phyloP scores from a whole-genome alignment of 2,113 vertebrate genomes.

The Rhinoderma darwinii region DNA sequence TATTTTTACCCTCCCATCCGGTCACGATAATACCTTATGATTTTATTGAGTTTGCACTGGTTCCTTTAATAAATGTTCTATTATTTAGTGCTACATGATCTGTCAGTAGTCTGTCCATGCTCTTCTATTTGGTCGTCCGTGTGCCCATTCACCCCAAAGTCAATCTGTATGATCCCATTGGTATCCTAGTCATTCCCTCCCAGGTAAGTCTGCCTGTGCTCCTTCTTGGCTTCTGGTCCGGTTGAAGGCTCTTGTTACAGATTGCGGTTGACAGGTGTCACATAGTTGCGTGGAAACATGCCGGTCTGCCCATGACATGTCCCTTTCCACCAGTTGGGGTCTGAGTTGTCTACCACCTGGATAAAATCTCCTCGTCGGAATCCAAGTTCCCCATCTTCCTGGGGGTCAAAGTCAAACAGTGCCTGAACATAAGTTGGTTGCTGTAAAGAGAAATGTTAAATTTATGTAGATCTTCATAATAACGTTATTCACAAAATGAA shows the following conservation, averaged over 20 bases:
- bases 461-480: not conserved
- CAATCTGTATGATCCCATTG: constrained; percentile 9
- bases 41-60: not conserved
- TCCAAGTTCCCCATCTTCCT: constrained; percentile 97
- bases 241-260: constrained; percentile 79
- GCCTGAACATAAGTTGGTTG: constrained; percentile 94
- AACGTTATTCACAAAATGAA: not conserved
- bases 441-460: constrained; percentile 66
- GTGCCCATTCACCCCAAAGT: constrained; percentile 30
- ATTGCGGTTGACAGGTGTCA: constrained; percentile 95
- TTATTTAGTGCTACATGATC: constrained; percentile 1
- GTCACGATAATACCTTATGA: not conserved
- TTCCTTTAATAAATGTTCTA: constrained; percentile 12
- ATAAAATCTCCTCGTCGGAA: constrained; percentile 98
- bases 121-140: constrained; percentile 31
- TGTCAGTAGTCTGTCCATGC: constrained; percentile 37
- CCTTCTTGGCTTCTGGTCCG: constrained; percentile 65
- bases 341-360: constrained; percentile 99
- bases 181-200: constrained; percentile 61
- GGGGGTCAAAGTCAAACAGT: constrained; percentile 98
- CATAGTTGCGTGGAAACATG: constrained; percentile 99
- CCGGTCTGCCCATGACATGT: constrained; percentile 95
- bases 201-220: constrained; percentile 72
- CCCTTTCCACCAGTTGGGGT: constrained; percentile 99
- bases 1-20: not conserved